phyloP scores from a whole-genome alignment of 2,113 vertebrate genomes.

The Tichodroma muraria region DNA sequence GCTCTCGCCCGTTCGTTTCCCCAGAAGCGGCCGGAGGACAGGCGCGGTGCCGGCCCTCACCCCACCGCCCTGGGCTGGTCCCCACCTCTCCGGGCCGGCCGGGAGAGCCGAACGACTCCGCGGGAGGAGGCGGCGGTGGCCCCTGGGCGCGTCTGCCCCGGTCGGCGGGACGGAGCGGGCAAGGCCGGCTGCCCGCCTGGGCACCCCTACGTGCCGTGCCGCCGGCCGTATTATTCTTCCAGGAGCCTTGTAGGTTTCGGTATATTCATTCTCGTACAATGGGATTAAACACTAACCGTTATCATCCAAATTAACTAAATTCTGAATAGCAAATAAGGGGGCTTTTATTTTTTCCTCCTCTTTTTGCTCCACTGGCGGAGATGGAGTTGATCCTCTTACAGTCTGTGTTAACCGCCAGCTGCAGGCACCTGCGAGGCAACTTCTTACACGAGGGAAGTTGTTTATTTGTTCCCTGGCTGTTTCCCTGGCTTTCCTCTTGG shows the following conservation, averaged over 20 bases:
- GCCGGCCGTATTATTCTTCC: not conserved
- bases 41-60: not conserved
- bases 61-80: not conserved
- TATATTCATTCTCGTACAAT: conserved; percentile 67
- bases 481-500: not conserved
- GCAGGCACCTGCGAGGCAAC: conserved; percentile 63
- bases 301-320: conserved; percentile 75
- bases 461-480: conserved; percentile 44
- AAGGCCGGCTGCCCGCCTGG: not conserved
- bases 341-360: not conserved
- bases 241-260: conserved; percentile 40
- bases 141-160: not conserved
- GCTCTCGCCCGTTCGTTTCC: not conserved
- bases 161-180: not conserved
- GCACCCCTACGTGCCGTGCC: conserved; percentile 23
- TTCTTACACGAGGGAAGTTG: conserved; percentile 6
- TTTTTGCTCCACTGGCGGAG: conserved; percentile 21
- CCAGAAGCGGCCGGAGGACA: not conserved
- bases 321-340: conserved; percentile 60
- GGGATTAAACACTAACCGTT: conserved; percentile 73
- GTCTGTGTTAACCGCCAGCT: conserved; percentile 80
- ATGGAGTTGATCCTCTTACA: conserved; percentile 76
- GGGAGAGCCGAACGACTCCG: not conserved
- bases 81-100: not conserved
- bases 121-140: not conserved